Evolutionary conservation across 2,113 vertebrate genomes (phyloP).

Genomic region (Corvus moneduloides): DNA sequence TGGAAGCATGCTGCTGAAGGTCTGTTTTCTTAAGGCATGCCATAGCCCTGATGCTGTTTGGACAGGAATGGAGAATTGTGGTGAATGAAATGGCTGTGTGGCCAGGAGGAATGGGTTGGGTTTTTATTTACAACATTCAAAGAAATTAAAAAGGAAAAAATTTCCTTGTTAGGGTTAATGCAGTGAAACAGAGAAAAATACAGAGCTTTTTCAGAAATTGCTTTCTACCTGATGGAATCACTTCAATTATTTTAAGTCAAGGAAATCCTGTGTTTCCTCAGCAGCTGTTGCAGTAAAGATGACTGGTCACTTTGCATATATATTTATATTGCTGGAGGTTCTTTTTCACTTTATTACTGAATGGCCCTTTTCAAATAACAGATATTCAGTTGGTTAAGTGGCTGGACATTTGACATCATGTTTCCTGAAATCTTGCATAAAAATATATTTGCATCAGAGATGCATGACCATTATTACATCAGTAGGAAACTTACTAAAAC

Average conservation of each 20-base stretch:
- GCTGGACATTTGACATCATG: not conserved
- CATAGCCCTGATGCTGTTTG: not conserved
- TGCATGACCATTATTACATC: not conserved
- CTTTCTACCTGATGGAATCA: not conserved
- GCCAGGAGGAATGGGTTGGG: not conserved
- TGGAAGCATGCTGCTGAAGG: not conserved
- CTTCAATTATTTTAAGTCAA: not conserved
- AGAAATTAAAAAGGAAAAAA: not conserved
- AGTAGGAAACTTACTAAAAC: not conserved
- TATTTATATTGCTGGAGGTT: conserved; percentile 2
- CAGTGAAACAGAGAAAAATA: not conserved
- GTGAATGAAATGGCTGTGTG: not conserved
- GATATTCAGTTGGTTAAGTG: not conserved
- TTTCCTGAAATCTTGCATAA: not conserved
- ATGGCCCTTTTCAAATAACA: not conserved
- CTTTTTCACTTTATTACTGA: not conserved
- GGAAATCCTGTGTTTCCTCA: conserved; percentile 46
- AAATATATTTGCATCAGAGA: not conserved
- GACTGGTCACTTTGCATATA: not conserved
- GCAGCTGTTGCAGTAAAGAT: conserved; percentile 31
- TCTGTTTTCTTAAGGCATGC: conserved; percentile 13
- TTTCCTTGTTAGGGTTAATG: not conserved
- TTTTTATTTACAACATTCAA: not conserved
- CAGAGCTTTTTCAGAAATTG: not conserved
- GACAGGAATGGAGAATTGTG: not conserved